phyloP scores from a whole-genome alignment of 2,797 vertebrate species.

The Gambusia yucatana region DNA sequence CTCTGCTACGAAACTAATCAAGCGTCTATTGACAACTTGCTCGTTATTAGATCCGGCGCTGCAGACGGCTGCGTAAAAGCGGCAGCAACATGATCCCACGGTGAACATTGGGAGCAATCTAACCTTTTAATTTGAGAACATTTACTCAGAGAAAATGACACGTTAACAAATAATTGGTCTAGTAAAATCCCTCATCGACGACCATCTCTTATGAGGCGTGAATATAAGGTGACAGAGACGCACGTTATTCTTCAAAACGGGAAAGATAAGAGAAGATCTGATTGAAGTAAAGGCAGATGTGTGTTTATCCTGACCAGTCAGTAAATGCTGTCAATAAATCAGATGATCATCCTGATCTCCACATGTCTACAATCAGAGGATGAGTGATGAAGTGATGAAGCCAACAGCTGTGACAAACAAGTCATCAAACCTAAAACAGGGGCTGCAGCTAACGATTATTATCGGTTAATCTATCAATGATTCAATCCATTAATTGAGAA shows the following conservation, averaged over 20 bases:
- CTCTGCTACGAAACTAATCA: constrained; percentile 19
- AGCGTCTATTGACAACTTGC: not conserved
- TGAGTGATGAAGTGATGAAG: not conserved
- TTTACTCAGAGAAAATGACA: not conserved
- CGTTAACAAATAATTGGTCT: not conserved
- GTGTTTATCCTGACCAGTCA: not conserved
- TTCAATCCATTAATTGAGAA: too few species aligned
- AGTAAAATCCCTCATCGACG: not conserved
- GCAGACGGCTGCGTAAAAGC: not conserved
- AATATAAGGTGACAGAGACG: not conserved
- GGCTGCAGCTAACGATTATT: too few species aligned
- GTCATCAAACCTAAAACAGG: not conserved
- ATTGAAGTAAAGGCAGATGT: not conserved
- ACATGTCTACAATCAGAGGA: not conserved
- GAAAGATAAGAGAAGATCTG: not conserved
- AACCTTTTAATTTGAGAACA: not conserved
- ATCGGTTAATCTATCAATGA: too few species aligned
- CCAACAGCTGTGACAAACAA: not conserved
- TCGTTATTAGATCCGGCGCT: not conserved
- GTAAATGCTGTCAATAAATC: not conserved
- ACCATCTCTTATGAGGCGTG: not conserved
- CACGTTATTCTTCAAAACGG: not conserved
- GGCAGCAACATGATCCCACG: not conserved
- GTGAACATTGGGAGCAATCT: not conserved
- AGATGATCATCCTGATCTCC: not conserved